Evolutionary conservation across 2,113 vertebrate genomes (phyloP).

Genomic region (Macrotus californicus): DNA sequence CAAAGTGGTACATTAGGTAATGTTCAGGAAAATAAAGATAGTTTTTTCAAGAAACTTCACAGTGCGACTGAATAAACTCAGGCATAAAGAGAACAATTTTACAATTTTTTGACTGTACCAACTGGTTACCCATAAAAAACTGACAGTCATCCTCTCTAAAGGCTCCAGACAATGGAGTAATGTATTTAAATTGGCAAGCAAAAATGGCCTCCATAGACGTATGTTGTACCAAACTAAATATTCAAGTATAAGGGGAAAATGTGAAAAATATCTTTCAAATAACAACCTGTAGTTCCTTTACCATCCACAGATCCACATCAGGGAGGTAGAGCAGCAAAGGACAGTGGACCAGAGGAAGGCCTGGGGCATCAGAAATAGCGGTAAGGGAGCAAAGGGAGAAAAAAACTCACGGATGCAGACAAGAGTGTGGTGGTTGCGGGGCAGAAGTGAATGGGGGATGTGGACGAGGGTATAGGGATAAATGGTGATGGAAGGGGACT

Average conservation of each 20-base stretch:
- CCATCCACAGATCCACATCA: neutral
- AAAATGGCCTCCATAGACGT: neutral
- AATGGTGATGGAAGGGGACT: too few relatives aligned
- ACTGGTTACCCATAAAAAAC: neutral
- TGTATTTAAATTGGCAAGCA: neutral
- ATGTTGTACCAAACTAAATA: neutral
- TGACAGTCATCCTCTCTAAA: neutral
- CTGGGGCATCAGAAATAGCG: neutral
- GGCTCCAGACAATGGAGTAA: neutral
- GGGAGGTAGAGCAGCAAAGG: neutral
- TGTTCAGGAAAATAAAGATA: neutral
- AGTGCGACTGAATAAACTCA: neutral
- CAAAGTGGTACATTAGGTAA: neutral
- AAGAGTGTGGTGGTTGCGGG: too few relatives aligned
- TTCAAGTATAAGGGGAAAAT: neutral
- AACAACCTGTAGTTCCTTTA: neutral
- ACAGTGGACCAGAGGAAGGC: neutral
- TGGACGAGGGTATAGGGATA: too few relatives aligned
- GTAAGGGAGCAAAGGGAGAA: too few relatives aligned
- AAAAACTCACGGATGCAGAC: too few relatives aligned
- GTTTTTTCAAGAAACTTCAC: neutral
- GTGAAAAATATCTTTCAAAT: neutral
- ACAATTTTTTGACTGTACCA: neutral
- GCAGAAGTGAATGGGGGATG: too few relatives aligned
- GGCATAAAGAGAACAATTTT: neutral